Evolutionary conservation across 1,140 invertebrate genomes (phyloP).

Genomic region (Lasioglossum albipes): DNA sequence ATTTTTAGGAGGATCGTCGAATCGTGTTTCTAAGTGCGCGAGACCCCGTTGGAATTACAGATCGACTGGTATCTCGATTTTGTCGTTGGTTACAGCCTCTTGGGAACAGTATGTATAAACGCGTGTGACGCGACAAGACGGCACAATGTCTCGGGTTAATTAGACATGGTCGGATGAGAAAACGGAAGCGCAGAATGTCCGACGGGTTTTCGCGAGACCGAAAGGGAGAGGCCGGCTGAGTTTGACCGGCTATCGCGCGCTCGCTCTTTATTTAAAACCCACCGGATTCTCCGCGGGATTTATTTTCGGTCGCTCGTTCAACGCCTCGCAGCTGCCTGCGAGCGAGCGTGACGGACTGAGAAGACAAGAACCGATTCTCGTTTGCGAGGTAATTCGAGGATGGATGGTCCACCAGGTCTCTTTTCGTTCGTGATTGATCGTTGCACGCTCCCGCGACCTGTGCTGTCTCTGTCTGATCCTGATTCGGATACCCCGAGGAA

Average conservation of each 20-base stretch:
- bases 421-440: background rate
- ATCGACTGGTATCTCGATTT: too few relatives aligned
- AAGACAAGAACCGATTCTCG: conserved; percentile 11
- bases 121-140: too few relatives aligned
- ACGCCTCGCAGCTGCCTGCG: conserved; percentile 58
- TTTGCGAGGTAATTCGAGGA: conserved; percentile 12
- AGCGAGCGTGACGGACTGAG: conserved; percentile 30
- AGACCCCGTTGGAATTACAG: too few relatives aligned
- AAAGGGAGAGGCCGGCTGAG: conserved; percentile 15
- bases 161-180: background rate
- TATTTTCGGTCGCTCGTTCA: conserved; percentile 73
- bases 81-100: too few relatives aligned
- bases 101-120: too few relatives aligned
- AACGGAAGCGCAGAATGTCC: conserved; percentile 19
- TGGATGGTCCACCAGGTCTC: conserved; percentile 4
- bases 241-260: conserved; percentile 56
- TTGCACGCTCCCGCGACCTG: too few relatives aligned
- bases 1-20: too few relatives aligned
- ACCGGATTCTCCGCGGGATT: conserved; percentile 71
- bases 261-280: conserved; percentile 74
- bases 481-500: too few relatives aligned
- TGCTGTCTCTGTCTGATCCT: too few relatives aligned
- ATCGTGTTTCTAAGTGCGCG: too few relatives aligned
- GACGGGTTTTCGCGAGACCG: conserved; percentile 38
- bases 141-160: background rate